These are phyloP conservation scores for Torymus auratus DNA, from an alignment of 2,888 invertebrate genomes.

Conservation along the genomic window DNA sequence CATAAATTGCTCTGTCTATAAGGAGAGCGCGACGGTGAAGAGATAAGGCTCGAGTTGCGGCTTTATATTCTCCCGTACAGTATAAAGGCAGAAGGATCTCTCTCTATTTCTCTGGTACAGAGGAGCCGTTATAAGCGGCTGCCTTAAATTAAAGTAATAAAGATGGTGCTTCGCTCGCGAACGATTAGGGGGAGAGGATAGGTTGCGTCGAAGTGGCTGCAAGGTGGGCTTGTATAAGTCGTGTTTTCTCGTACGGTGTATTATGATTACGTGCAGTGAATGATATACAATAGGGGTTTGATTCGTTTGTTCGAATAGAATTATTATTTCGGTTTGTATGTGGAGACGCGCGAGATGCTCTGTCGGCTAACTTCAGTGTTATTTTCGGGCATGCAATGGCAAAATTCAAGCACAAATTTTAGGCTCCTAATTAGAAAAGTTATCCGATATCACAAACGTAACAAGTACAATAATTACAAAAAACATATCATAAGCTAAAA, in stretches of 20 bases:
- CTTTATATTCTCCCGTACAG: not conserved
- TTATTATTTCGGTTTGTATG: too few species aligned
- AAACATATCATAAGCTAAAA: slow-evolving; percentile 1
- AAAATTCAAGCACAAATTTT: slow-evolving; percentile 50
- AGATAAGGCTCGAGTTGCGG: slow-evolving; percentile 40
- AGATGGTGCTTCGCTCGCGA: slow-evolving; percentile 13
- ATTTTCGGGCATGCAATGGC: slow-evolving; percentile 21
- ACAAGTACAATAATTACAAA: not conserved
- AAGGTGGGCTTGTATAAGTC: too few species aligned
- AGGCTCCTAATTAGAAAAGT: slow-evolving; percentile 47
- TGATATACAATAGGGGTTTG: too few species aligned
- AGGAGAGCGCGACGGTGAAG: slow-evolving; percentile 17
- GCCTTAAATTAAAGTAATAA: slow-evolving; percentile 40
- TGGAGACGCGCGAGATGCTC: too few species aligned
- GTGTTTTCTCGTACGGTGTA: too few species aligned
- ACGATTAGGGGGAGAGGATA: too few species aligned
- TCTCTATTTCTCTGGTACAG: not conserved
- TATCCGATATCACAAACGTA: slow-evolving; percentile 17
- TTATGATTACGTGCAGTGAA: too few species aligned
- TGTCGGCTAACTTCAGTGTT: slow-evolving; percentile 3
- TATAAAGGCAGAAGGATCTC: not conserved
- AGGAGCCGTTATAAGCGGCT: not conserved
- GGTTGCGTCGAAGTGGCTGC: too few species aligned
- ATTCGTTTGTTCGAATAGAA: too few species aligned
- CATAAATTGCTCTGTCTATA: slow-evolving; percentile 52